A percentile compares a stretch with the other conserved stretches of the same genome.
These are phyloP conservation scores for Pseudomyrmex cubaensis DNA, from an alignment of 1,140 invertebrate genomes.

Conservation along the genomic window DNA sequence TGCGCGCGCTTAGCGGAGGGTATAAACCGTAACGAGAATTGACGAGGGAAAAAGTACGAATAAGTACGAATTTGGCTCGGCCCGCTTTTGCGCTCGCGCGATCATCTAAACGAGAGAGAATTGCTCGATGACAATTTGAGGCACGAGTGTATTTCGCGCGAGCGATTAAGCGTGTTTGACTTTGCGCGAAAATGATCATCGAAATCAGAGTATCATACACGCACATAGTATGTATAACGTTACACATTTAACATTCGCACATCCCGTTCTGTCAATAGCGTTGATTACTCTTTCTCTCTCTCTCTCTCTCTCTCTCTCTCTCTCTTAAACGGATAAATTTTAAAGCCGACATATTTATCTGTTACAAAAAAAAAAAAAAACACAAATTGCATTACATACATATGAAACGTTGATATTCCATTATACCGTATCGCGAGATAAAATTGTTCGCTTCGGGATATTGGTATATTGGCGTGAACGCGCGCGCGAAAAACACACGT, in stretches of 20 bases:
- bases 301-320: no score
- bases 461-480: constrained; percentile 3
- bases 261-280: background rate
- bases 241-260: no score
- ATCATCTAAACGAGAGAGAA: background rate
- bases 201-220: no score
- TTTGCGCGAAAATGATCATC: background rate
- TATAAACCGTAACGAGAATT: constrained; percentile 47
- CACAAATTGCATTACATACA: no score
- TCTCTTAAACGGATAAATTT: constrained; percentile 5
- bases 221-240: no score
- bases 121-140: constrained; percentile 19
- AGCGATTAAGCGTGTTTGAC: background rate
- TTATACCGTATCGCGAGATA: background rate
- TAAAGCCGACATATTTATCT: background rate
- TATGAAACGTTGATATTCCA: no score
- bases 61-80: constrained; percentile 44
- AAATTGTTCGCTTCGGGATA: constrained; percentile 4
- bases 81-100: background rate
- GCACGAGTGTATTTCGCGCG: background rate
- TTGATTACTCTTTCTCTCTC: background rate
- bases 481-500: background rate
- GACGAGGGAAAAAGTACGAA: constrained; percentile 9
- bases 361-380: background rate
- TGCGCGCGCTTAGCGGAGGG: constrained; percentile 22